Evolutionary conservation across 1,140 invertebrate species (phyloP).

Genomic region (Fopius arisanus): DNA sequence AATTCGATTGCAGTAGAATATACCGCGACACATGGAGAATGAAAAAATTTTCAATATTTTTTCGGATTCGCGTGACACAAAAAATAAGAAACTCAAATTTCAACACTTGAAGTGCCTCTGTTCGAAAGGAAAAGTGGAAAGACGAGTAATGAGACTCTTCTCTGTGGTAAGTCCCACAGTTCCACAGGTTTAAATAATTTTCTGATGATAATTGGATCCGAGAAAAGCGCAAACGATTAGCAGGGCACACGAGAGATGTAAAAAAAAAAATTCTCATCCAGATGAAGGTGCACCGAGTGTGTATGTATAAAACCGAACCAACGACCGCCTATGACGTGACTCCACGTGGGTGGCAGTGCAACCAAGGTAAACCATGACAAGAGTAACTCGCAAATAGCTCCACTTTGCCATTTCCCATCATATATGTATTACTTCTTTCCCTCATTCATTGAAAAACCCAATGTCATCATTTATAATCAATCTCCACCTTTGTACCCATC

Average conservation of each 20-base stretch:
- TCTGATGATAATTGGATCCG: slow-evolving; percentile 19
- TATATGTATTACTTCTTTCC: background rate
- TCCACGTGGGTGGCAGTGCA: slow-evolving; percentile 19
- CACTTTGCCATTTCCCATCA: background rate
- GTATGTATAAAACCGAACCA: slow-evolving; percentile 12
- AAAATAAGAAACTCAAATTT: too few relatives aligned
- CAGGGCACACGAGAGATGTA: background rate
- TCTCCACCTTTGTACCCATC: background rate
- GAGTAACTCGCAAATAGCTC: slow-evolving; percentile 9
- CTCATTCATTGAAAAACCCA: background rate
- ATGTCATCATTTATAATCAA: background rate
- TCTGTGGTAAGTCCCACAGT: too few relatives aligned
- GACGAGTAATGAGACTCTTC: too few relatives aligned
- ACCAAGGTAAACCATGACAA: slow-evolving; percentile 3
- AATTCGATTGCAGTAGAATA: too few relatives aligned
- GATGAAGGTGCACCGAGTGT: slow-evolving; percentile 6
- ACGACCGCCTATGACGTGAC: slow-evolving; percentile 20
- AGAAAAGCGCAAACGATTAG: slow-evolving; percentile 17
- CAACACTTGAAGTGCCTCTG: too few relatives aligned
- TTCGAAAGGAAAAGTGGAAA: too few relatives aligned
- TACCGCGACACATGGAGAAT: too few relatives aligned
- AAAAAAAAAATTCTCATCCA: slow-evolving; percentile 1
- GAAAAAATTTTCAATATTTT: too few relatives aligned
- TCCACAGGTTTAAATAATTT: background rate
- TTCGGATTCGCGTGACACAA: too few relatives aligned